Conservation (phyloP, 1,140 invertebrate species). For the Penaeus chinensis region DNA sequence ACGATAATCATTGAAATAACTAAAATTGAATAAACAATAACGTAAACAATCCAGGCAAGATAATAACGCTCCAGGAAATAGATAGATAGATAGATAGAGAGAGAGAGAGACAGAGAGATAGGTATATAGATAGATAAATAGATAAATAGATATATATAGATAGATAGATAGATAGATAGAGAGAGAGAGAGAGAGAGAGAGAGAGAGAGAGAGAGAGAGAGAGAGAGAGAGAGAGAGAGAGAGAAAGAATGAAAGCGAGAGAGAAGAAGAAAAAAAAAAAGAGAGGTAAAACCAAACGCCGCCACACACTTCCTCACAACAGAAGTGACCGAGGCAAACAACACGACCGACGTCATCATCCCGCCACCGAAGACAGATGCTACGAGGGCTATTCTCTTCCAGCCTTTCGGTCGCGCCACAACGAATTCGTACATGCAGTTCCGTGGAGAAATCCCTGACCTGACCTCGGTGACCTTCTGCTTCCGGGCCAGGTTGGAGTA, state of each 20-base stretch:
- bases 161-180: neutral
- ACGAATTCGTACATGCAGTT: constrained; percentile 10
- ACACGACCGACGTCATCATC: neutral
- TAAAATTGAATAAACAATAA: too few species aligned
- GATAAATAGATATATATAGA: neutral
- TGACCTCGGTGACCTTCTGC: neutral
- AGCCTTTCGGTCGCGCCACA: neutral
- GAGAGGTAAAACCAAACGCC: neutral
- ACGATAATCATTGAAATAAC: too few species aligned
- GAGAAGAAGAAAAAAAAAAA: neutral
- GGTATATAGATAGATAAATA: neutral
- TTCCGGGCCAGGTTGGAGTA: neutral
- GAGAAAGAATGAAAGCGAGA: too few species aligned
- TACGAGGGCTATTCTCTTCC: neutral
- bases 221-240: neutral
- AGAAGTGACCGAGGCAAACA: neutral
- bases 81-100: too few species aligned
- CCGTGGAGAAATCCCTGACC: neutral
- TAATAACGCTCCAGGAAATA: too few species aligned
- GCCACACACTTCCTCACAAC: neutral
- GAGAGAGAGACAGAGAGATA: neutral
- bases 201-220: too few species aligned
- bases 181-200: neutral
- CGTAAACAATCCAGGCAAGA: too few species aligned
- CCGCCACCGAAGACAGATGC: neutral